phyloP scores from a whole-genome alignment of 2,888 invertebrate species.

The Odontocolon sp. region DNA sequence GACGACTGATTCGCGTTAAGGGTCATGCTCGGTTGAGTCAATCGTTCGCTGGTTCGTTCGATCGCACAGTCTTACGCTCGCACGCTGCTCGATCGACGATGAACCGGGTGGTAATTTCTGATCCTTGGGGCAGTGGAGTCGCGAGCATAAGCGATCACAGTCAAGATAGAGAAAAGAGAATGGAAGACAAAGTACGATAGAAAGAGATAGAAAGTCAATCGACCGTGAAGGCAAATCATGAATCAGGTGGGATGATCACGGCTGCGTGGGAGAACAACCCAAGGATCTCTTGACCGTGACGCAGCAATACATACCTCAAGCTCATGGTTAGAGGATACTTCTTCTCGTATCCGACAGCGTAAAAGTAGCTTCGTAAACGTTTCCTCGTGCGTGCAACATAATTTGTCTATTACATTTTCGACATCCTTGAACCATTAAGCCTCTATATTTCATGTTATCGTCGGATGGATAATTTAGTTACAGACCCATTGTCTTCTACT shows the following conservation, averaged over 20 bases:
- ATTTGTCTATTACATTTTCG: neutral
- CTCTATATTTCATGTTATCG: neutral
- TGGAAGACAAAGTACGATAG: slow-evolving; percentile 14
- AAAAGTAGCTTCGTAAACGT: neutral
- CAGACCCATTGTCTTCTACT: neutral
- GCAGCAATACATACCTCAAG: slow-evolving; percentile 15
- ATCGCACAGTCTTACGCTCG: slow-evolving; percentile 35
- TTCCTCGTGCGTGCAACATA: slow-evolving; percentile 16
- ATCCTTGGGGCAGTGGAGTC: slow-evolving; percentile 70
- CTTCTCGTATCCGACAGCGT: slow-evolving; percentile 21
- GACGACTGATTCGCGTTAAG: slow-evolving; percentile 76
- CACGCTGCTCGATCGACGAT: slow-evolving; percentile 65
- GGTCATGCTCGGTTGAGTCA: slow-evolving; percentile 74
- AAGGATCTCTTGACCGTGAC: slow-evolving; percentile 44
- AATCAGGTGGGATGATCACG: slow-evolving; percentile 71
- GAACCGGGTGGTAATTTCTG: slow-evolving; percentile 74
- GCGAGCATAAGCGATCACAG: slow-evolving; percentile 27
- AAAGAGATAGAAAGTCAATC: slow-evolving; percentile 8
- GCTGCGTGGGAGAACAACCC: slow-evolving; percentile 46
- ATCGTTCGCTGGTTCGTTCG: slow-evolving; percentile 35
- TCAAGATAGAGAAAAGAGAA: neutral
- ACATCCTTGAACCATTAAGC: neutral
- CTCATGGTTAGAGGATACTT: no score
- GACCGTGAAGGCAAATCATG: slow-evolving; percentile 42
- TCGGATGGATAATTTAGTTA: neutral